phyloP scores from a whole-genome alignment of 2,113 vertebrate genomes.

The Puntigrus tetrazona region DNA sequence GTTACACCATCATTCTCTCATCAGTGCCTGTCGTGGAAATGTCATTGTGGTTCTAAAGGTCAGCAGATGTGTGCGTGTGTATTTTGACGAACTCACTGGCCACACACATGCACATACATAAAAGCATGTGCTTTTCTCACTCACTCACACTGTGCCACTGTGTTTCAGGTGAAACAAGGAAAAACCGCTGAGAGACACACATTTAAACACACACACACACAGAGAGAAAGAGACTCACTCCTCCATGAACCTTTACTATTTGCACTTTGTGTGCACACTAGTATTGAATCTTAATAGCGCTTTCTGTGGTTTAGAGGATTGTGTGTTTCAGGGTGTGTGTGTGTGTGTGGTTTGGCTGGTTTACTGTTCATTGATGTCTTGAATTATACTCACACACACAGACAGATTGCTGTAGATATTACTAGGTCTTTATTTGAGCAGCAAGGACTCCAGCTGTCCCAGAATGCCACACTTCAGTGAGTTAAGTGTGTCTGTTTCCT shows the following conservation, averaged over 20 bases:
- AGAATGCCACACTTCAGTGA: conserved; percentile 42
- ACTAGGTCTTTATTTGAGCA: conserved; percentile 37
- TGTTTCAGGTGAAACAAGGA: not conserved
- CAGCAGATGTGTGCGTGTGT: not conserved
- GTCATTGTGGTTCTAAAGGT: conserved; percentile 35
- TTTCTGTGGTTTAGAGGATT: conserved; percentile 7
- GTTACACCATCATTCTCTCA: conserved; percentile 39
- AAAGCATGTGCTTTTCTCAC: not conserved
- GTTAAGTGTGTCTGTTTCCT: conserved; percentile 27
- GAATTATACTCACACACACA: not conserved
- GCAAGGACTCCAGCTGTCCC: conserved; percentile 25
- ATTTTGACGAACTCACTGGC: not conserved
- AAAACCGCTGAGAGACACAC: not conserved
- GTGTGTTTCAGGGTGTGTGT: not conserved
- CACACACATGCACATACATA: not conserved
- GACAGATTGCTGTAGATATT: conserved; percentile 24
- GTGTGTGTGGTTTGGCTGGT: not conserved
- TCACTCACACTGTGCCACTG: not conserved
- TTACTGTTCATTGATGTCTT: conserved; percentile 8
- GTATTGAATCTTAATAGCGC: not conserved
- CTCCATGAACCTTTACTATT: not conserved
- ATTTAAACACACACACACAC: not conserved
- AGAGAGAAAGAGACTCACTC: too few relatives aligned
- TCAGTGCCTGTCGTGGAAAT: not conserved
- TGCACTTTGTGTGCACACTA: not conserved